Evolutionary conservation across 2,797 vertebrate species (phyloP).

Genomic region (Nyctibius grandis): DNA sequence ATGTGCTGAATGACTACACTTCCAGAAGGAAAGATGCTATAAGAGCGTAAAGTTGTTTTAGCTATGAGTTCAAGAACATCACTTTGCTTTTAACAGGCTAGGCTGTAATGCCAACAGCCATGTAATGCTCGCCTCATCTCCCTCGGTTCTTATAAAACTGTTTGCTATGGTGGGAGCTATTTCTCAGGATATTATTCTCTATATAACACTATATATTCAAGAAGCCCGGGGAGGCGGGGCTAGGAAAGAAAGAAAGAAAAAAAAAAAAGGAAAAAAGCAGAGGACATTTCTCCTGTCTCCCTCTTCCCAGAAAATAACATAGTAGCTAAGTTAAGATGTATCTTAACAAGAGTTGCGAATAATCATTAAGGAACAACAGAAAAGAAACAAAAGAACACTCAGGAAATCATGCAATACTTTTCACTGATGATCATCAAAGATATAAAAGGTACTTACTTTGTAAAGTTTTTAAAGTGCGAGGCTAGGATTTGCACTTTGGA

Average conservation of each 20-base stretch:
- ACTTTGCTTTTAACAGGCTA: not conserved
- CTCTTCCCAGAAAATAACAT: not conserved
- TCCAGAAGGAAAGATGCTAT: not conserved
- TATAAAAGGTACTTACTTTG: not conserved
- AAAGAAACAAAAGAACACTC: not conserved
- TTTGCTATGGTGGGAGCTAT: not conserved
- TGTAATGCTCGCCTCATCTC: not conserved
- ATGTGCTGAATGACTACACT: not conserved
- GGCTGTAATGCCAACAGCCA: not conserved
- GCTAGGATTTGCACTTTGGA: not conserved
- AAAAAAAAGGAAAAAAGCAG: fast-evolving
- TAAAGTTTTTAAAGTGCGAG: not conserved
- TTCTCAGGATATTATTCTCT: not conserved
- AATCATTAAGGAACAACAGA: not conserved
- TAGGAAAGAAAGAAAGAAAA: fast-evolving
- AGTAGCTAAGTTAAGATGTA: not conserved
- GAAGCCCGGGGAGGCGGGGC: not conserved
- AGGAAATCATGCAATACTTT: not conserved
- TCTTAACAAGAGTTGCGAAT: not conserved
- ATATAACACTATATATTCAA: not conserved
- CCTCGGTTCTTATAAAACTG: not conserved
- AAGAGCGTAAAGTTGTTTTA: not conserved
- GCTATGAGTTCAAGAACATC: not conserved
- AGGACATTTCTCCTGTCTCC: not conserved
- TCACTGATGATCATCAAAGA: not conserved